Percentiles rank a stretch among this genome's conserved stretches.
phyloP scores from a whole-genome alignment of 2,888 invertebrate genomes.

The Pheosia tremula region DNA sequence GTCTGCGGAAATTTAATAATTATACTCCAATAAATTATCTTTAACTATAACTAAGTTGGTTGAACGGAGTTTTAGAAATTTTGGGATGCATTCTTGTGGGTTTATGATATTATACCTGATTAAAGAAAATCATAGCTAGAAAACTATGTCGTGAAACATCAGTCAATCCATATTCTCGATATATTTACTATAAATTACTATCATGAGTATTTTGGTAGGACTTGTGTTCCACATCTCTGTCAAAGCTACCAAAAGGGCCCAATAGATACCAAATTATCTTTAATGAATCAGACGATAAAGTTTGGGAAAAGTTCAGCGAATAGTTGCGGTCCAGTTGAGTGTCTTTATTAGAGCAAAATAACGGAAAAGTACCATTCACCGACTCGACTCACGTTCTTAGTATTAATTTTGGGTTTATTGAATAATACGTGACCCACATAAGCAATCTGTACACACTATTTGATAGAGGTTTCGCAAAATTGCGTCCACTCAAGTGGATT shows the following conservation, averaged over 20 bases:
- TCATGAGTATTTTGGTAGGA: too few species aligned
- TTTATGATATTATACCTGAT: too few species aligned
- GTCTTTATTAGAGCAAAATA: conserved; percentile 65
- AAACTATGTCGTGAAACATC: too few species aligned
- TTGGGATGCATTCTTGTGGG: too few species aligned
- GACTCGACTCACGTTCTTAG: conserved; percentile 66
- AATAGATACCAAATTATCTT: neutral
- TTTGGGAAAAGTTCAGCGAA: conserved; percentile 46
- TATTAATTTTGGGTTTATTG: conserved; percentile 81
- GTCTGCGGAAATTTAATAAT: conserved; percentile 48
- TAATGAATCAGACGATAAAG: conserved; percentile 32
- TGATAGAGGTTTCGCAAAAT: conserved; percentile 63
- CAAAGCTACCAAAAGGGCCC: too few species aligned
- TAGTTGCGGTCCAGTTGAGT: conserved; percentile 43
- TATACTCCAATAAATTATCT: conserved; percentile 40
- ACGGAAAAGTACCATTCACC: conserved; percentile 57
- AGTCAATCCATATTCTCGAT: too few species aligned
- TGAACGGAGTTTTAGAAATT: neutral
- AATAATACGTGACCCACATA: conserved; percentile 77
- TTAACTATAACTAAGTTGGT: conserved; percentile 7
- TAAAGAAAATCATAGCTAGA: too few species aligned
- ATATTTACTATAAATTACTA: too few species aligned
- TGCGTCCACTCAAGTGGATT: conserved; percentile 62
- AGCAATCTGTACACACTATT: conserved; percentile 51
- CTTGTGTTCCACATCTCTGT: too few species aligned